Conservation (phyloP, 2,113 vertebrate genomes). For the Anguilla rostrata region DNA sequence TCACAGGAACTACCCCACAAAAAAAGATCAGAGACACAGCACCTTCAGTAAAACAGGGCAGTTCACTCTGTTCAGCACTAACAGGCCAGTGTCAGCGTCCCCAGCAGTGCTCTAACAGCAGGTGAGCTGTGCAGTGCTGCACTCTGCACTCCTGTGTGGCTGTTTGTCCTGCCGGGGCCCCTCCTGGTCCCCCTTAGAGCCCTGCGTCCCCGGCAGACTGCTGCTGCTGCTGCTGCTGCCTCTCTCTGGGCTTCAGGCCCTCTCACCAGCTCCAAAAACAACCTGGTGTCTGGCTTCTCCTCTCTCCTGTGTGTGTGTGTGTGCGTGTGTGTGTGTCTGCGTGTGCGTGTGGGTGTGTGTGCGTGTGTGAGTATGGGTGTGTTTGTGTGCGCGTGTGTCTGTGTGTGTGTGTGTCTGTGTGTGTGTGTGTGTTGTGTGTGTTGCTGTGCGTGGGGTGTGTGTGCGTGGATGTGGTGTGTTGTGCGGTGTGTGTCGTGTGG, state of each 20-base stretch:
- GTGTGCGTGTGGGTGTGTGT: slow-evolving; percentile 33
- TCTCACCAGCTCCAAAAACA: neutral
- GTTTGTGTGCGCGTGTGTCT: slow-evolving; percentile 34
- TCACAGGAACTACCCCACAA: no score
- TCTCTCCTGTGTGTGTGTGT: neutral
- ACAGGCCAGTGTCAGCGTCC: neutral
- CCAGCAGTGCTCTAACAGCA: neutral
- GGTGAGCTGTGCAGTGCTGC: neutral
- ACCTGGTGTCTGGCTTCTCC: neutral
- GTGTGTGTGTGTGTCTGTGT: neutral
- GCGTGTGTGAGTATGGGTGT: no score
- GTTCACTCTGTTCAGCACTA: neutral
- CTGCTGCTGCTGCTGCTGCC: neutral
- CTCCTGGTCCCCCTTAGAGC: neutral
- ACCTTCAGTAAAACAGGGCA: neutral
- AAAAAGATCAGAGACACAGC: no score
- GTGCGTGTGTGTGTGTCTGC: slow-evolving; percentile 18
- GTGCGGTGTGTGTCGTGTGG: no score
- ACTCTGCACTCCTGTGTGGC: neutral
- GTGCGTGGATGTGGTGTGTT: no score
- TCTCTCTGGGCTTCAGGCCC: neutral
- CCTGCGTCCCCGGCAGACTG: neutral
- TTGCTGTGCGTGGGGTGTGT: no score
- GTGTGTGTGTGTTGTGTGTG: neutral
- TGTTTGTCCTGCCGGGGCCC: neutral